Evolutionary conservation across 2,888 invertebrate species (phyloP).

Genomic region (Acanthosepion lycidas): DNA sequence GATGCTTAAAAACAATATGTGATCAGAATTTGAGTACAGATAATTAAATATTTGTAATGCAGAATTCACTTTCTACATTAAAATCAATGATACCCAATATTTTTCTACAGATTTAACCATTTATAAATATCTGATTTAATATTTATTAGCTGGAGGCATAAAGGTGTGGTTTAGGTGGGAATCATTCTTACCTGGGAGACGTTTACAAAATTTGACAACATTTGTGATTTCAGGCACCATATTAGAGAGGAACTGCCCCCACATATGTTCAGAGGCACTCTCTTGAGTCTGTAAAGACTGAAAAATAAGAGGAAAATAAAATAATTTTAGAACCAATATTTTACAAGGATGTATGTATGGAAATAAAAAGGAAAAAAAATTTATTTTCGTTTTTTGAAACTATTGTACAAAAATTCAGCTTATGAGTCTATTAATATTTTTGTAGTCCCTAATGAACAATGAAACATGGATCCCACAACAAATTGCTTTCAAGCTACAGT

Average conservation of each 20-base stretch:
- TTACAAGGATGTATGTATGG: background rate
- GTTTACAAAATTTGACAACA: constrained; percentile 73
- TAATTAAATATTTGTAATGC: too few species aligned
- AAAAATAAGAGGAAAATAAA: background rate
- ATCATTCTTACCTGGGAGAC: constrained; percentile 67
- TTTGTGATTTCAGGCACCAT: constrained; percentile 73
- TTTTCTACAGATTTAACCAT: too few species aligned
- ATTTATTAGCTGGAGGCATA: too few species aligned
- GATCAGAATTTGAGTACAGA: too few species aligned
- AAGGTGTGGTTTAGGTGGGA: background rate
- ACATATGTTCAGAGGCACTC: constrained; percentile 54
- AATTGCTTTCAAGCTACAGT: too few species aligned
- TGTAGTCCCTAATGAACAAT: background rate
- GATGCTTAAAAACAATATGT: too few species aligned
- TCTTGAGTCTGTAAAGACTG: constrained; percentile 44
- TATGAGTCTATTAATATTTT: background rate
- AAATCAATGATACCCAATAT: too few species aligned
- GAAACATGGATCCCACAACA: too few species aligned
- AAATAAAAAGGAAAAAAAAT: background rate
- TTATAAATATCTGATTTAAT: too few species aligned
- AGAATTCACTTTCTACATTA: too few species aligned
- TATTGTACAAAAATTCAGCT: background rate
- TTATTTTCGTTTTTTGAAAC: background rate
- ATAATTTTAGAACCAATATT: background rate
- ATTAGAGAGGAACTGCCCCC: constrained; percentile 68